Percentiles rank a stretch among this genome's conserved stretches.
Evolutionary conservation across 2,888 invertebrate species (phyloP).

Genomic region (Cylindroiulus punctatus): DNA sequence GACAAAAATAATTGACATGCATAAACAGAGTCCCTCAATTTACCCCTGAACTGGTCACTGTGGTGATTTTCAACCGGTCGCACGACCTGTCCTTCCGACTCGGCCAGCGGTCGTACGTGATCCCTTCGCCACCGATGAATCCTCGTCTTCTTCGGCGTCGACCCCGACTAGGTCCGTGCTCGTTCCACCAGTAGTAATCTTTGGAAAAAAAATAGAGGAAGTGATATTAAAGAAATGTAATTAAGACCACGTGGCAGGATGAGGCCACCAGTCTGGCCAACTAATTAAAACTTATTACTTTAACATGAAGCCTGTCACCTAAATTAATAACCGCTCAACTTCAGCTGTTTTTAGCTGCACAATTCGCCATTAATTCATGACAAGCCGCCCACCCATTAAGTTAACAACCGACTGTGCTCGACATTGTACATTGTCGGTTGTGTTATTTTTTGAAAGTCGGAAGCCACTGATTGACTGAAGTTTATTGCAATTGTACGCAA

Average conservation of each 20-base stretch:
- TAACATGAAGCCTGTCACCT: neutral
- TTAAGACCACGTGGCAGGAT: neutral
- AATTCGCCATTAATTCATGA: neutral
- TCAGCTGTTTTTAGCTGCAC: neutral
- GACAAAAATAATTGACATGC: neutral
- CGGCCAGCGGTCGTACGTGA: conserved; percentile 54
- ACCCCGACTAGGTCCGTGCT: conserved; percentile 34
- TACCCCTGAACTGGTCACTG: neutral
- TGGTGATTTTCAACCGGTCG: neutral
- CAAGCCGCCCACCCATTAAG: neutral
- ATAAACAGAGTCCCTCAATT: neutral
- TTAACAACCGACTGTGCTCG: neutral
- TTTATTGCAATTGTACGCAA: too few species aligned
- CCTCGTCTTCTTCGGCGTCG: conserved; percentile 47
- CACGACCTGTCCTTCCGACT: conserved; percentile 50
- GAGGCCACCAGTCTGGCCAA: neutral
- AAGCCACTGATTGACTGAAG: too few species aligned
- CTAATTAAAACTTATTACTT: conserved; percentile 38
- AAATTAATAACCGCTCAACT: neutral
- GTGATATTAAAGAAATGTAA: neutral
- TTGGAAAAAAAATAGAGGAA: neutral
- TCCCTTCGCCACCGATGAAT: conserved; percentile 53
- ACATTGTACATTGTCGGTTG: too few species aligned
- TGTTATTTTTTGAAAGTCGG: too few species aligned
- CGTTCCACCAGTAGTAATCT: conserved; percentile 50